Percentiles rank a stretch among this genome's conserved stretches.
phyloP scores from a whole-genome alignment of 1,140 invertebrate genomes.

The Anoplophora glabripennis region DNA sequence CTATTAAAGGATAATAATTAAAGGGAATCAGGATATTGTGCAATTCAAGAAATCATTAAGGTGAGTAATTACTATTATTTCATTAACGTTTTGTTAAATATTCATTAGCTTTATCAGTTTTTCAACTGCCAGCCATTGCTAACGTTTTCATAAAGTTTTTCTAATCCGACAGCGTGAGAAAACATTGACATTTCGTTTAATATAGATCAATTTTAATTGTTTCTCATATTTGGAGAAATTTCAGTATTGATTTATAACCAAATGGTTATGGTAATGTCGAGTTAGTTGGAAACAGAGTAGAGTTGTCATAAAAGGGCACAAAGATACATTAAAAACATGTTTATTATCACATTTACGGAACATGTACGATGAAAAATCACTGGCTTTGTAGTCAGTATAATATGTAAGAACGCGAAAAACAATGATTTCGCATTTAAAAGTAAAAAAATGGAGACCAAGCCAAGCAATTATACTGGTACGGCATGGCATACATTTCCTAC shows the following conservation, averaged over 20 bases:
- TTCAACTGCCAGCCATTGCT: slow-evolving; percentile 1
- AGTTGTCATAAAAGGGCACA: slow-evolving; percentile 34
- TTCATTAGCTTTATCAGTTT: not conserved
- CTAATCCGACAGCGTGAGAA: slow-evolving; percentile 13
- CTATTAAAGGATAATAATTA: no score
- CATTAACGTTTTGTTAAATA: no score
- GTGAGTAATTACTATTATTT: no score
- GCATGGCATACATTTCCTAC: slow-evolving; percentile 13
- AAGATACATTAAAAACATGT: slow-evolving; percentile 44
- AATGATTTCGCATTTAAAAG: slow-evolving; percentile 10
- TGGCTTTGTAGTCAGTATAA: slow-evolving; percentile 20
- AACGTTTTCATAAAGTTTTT: not conserved
- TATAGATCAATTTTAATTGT: slow-evolving; percentile 4
- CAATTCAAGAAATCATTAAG: no score
- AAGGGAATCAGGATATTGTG: no score
- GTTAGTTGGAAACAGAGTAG: not conserved
- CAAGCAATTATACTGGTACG: not conserved
- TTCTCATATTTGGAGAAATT: slow-evolving; percentile 1
- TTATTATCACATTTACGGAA: slow-evolving; percentile 47
- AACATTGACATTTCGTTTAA: slow-evolving; percentile 14
- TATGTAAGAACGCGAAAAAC: slow-evolving; percentile 23
- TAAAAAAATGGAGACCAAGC: slow-evolving; percentile 12
- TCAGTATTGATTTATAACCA: slow-evolving; percentile 16
- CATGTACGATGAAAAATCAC: slow-evolving; percentile 32
- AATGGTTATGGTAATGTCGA: slow-evolving; percentile 16